Evolutionary conservation across 1,140 invertebrate genomes (phyloP), one percentile per base, ranked within the genome.

Genomic region (Ceratosolen fusciceps): DNA sequence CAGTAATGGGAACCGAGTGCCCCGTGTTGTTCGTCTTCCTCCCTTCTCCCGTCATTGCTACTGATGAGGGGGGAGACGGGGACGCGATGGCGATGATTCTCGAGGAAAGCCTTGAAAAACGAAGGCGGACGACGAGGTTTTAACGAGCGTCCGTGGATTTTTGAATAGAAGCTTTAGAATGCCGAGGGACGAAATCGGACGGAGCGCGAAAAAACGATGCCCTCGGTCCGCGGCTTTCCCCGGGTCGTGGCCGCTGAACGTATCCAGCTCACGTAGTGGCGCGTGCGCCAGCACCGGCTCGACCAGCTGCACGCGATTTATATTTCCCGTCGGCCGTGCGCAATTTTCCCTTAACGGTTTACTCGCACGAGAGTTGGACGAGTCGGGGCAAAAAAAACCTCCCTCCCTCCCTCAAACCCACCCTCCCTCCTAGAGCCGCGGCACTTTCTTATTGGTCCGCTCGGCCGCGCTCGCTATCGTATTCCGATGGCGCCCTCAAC

Each of bases 241-340:
- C 1, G 54, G 54, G 26, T 52, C 68, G 8, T 24, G 39, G 5
- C 21, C 0, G 47, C 54, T 21, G 26, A 62, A 74, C 49, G 39
- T 58, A 56, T 26, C 67, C 75, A 71, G 24, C 65, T 77, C 75
- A 77, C 75, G 75, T 71, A 71, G 62, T n/a, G 10, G 54, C 34
- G 68, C 68, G 58, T 62, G 58, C 29, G 29, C 58, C 1, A 62
- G 47, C n/a, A n/a, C n/a, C n/a, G 19, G 39, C 29, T 24, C 21
- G 56, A 14, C 72, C 71, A 54, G 71, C 52, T 73, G 26, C 52
- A 43, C 49, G 29, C 75, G 75, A 77, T 77, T 77, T 77, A 77
- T 77, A 77, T 77, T 71, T 77, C 37, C 62, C 62, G n/a, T 39
- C 52, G 60, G 60, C 60, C 60, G 43, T 52, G 60, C 26, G 74